A percentile compares a stretch with the other conserved stretches of the same genome.
These are phyloP conservation scores for Lochmaea crataegi DNA, from an alignment of 2,888 invertebrate genomes.

Conservation along the genomic window DNA sequence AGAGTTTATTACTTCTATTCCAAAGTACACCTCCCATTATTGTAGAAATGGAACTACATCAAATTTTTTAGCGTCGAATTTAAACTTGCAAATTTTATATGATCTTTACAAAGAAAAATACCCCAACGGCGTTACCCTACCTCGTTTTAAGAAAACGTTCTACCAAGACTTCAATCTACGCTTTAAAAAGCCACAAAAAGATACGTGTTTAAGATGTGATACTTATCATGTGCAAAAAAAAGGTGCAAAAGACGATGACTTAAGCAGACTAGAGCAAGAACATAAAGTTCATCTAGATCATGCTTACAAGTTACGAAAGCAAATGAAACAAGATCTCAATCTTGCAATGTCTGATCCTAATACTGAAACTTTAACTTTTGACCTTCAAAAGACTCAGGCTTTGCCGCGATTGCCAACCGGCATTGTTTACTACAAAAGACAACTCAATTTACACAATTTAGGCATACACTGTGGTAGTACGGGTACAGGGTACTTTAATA, in stretches of 20 bases:
- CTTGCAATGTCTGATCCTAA: constrained; percentile 11
- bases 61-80: constrained; percentile 12
- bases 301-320: constrained; percentile 2
- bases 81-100: constrained; percentile 11
- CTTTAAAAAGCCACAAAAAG: constrained; percentile 23
- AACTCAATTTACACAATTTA: constrained; percentile 20
- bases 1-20: no score
- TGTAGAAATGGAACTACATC: constrained; percentile 2
- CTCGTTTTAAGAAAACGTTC: neutral
- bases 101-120: constrained; percentile 6
- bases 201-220: neutral
- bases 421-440: constrained; percentile 24
- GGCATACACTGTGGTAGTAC: constrained; percentile 20
- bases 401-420: constrained; percentile 13
- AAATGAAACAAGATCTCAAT: constrained; percentile 15
- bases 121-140: neutral
- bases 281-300: constrained; percentile 13
- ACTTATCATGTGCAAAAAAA: no score
- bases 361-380: neutral
- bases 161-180: constrained; percentile 13
- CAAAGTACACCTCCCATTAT: constrained; percentile 6
- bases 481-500: constrained; percentile 10
- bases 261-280: neutral
- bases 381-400: constrained; percentile 23
- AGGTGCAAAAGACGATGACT: no score